These are phyloP conservation scores for Pristionchus fissidentatus DNA, from an alignment of 2,888 invertebrate genomes.

Conservation along the genomic window DNA sequence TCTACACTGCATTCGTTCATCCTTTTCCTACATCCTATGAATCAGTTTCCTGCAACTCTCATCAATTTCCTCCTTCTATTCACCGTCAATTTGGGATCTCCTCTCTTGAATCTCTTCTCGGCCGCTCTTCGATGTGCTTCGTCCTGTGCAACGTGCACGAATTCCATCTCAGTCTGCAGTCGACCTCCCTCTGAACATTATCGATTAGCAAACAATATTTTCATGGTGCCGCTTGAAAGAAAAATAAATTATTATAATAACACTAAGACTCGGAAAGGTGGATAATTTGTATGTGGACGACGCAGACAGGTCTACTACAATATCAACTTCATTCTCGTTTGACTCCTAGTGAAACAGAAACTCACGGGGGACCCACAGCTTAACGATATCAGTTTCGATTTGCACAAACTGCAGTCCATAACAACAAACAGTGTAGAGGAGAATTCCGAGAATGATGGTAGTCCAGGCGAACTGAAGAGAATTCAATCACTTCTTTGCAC, in stretches of 20 bases:
- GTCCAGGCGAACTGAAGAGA: conserved; percentile 55
- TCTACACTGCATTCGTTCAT: no score
- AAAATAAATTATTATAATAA: no score
- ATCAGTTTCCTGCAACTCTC: background rate
- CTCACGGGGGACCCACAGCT: conserved; percentile 94
- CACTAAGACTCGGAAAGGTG: no score
- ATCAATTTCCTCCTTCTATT: background rate
- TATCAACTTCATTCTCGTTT: background rate
- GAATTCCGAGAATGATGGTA: conserved; percentile 57
- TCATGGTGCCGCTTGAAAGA: no score
- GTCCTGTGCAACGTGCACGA: conserved; percentile 45
- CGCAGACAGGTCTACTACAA: no score
- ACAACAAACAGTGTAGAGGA: conserved; percentile 81
- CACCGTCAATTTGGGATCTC: no score
- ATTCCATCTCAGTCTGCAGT: conserved; percentile 71
- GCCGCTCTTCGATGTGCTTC: background rate
- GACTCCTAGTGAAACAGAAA: conserved; percentile 43
- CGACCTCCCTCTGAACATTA: conserved; percentile 71
- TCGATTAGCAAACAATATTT: background rate
- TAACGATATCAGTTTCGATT: conserved; percentile 93
- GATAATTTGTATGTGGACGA: no score
- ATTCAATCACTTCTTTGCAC: conserved; percentile 73
- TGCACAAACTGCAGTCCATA: conserved; percentile 94
- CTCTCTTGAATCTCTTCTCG: conserved; percentile 14
- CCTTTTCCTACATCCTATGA: no score